phyloP scores from a whole-genome alignment of 2,113 vertebrate species.

The Ursus arctos region DNA sequence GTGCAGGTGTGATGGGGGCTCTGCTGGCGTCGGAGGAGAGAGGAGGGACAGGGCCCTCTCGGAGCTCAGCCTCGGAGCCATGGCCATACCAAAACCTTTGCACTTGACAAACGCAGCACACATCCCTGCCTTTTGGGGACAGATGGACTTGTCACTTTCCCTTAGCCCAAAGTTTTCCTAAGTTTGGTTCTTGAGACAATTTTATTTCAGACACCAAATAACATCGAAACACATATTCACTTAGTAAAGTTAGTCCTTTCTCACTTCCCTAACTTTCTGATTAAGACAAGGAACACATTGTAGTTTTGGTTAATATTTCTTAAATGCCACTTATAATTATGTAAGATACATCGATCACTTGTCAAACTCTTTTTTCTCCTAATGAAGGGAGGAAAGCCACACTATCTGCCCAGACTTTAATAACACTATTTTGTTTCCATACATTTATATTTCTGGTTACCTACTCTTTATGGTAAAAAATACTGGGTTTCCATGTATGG shows the following conservation, averaged over 20 bases:
- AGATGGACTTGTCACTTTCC: not conserved
- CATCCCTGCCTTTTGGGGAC: not conserved
- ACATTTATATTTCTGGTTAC: not conserved
- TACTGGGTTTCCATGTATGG: not conserved
- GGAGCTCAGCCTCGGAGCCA: not conserved
- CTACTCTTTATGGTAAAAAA: not conserved
- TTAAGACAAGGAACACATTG: not conserved
- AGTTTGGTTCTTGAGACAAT: not conserved
- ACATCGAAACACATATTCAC: not conserved
- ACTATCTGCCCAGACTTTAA: not conserved
- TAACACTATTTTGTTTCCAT: not conserved
- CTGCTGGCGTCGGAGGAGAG: not conserved
- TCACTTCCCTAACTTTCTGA: not conserved
- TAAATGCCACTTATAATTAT: not conserved
- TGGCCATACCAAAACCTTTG: too few species aligned
- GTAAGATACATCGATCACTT: not conserved
- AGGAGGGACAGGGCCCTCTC: not conserved
- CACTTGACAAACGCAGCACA: not conserved
- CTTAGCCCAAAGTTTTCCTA: not conserved
- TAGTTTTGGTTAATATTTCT: not conserved
- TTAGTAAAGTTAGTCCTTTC: not conserved
- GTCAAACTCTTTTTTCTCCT: not conserved
- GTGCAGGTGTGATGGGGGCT: rapidly evolving
- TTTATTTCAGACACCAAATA: not conserved
- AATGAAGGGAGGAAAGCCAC: not conserved